Percentiles rank a stretch among this genome's conserved stretches.
These are phyloP conservation scores for Gryllus bimaculatus DNA, from an alignment of 1,140 invertebrate genomes.

Conservation along the genomic window DNA sequence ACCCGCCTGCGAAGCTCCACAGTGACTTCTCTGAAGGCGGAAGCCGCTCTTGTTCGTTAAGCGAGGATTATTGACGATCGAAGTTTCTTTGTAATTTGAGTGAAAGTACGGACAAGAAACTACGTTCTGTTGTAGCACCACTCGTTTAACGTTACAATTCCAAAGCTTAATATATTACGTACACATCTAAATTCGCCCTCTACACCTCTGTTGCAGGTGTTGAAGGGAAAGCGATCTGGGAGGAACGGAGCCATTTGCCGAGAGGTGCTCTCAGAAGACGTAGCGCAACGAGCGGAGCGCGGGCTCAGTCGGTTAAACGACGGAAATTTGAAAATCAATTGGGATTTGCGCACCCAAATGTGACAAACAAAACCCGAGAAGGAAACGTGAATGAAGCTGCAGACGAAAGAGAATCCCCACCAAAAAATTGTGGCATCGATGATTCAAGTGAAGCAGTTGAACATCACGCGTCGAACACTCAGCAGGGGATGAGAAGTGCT, in stretches of 20 bases:
- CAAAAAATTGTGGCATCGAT: not conserved
- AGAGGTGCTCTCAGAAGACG: slow-evolving; percentile 23
- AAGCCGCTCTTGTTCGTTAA: no score
- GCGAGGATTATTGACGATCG: no score
- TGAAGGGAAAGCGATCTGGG: slow-evolving; percentile 21
- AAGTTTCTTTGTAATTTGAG: no score
- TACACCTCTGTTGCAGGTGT: slow-evolving; percentile 13
- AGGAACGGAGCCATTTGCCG: slow-evolving; percentile 19
- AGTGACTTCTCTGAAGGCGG: no score
- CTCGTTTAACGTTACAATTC: no score
- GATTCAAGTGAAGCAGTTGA: not conserved
- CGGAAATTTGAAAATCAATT: slow-evolving; percentile 24
- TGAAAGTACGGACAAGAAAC: no score
- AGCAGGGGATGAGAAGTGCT: not conserved
- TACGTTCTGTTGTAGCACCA: no score
- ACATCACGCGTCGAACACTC: no score
- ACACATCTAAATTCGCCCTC: not conserved
- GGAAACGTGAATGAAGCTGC: not conserved
- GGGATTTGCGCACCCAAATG: slow-evolving; percentile 9
- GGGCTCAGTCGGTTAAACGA: slow-evolving; percentile 11
- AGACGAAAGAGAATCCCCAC: not conserved
- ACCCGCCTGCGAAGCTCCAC: no score
- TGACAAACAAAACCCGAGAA: slow-evolving; percentile 3
- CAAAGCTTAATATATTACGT: no score
- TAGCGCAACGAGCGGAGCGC: slow-evolving; percentile 19